Evolutionary conservation across 2,113 vertebrate species (phyloP).

Genomic region (Chlorodrepanis virens): DNA sequence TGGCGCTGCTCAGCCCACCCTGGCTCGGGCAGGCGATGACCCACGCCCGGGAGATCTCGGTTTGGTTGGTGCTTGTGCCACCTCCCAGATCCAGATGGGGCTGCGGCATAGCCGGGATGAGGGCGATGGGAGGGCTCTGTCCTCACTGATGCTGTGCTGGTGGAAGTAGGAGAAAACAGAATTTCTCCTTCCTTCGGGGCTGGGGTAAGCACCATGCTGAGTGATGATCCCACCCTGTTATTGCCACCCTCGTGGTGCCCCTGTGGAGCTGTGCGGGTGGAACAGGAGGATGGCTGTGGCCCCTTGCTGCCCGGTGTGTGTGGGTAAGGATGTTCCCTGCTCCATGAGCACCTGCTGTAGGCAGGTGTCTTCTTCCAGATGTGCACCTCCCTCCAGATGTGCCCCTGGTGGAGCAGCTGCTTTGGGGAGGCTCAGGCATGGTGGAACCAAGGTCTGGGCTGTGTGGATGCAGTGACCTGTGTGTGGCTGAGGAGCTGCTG

Average conservation of each 20-base stretch:
- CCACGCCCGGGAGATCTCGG: not conserved
- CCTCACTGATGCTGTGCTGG: fast-evolving
- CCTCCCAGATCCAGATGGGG: not conserved
- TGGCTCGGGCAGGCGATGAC: not conserved
- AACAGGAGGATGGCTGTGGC: not conserved
- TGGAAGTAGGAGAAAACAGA: not conserved
- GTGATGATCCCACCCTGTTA: not conserved
- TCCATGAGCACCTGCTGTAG: not conserved
- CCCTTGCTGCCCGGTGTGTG: fast-evolving
- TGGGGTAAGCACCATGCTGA: not conserved
- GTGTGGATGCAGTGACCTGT: not conserved
- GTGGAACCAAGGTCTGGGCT: not conserved
- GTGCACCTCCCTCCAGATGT: not conserved
- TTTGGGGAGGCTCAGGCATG: not conserved
- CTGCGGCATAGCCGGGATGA: not conserved
- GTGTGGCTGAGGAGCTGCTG: not conserved
- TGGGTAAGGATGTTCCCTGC: not conserved
- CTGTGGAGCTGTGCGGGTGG: not conserved
- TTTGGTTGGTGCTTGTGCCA: not conserved
- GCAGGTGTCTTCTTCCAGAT: not conserved
- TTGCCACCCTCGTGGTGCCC: not conserved
- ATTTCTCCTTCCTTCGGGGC: not conserved
- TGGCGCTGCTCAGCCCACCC: not conserved
- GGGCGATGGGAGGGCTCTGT: not conserved
- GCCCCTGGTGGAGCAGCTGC: not conserved